Conservation (phyloP, 2,113 vertebrate genomes). For the Synchiropus splendidus region DNA sequence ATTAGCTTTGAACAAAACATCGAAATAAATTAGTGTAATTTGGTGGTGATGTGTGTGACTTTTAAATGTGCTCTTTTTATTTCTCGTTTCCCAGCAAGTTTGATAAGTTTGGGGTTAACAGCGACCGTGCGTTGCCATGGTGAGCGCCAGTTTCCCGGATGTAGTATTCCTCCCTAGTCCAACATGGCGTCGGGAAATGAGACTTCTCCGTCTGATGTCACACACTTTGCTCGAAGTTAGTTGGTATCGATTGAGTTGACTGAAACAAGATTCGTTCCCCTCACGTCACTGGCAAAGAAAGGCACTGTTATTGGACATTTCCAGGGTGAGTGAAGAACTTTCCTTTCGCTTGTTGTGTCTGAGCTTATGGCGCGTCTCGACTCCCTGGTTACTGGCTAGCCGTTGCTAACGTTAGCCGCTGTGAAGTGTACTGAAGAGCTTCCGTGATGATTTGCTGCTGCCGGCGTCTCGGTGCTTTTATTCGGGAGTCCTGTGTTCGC, state of each 20-base stretch:
- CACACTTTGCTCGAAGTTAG: slow-evolving; percentile 46
- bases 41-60: too few relatives aligned
- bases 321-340: slow-evolving; percentile 26
- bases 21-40: too few relatives aligned
- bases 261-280: not conserved
- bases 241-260: slow-evolving; percentile 4
- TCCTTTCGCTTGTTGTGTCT: slow-evolving; percentile 1
- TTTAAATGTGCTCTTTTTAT: too few relatives aligned
- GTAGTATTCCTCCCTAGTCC: slow-evolving; percentile 39
- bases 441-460: too few relatives aligned
- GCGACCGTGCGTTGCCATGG: slow-evolving; percentile 47
- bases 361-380: slow-evolving; percentile 30
- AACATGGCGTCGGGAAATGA: slow-evolving; percentile 67
- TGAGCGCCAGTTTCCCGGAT: slow-evolving; percentile 58
- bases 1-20: too few relatives aligned
- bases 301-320: slow-evolving; percentile 6
- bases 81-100: too few relatives aligned
- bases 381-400: slow-evolving; percentile 28
- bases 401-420: slow-evolving; percentile 44
- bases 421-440: too few relatives aligned
- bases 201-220: slow-evolving; percentile 47
- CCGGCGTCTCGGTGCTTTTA: too few relatives aligned
- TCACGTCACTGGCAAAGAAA: slow-evolving; percentile 1
- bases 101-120: too few relatives aligned
- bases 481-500: too few relatives aligned